A percentile compares a stretch with the other conserved stretches of the same genome.
Evolutionary conservation across 2,888 invertebrate species (phyloP).

Genomic region (Oasisia sp.): DNA sequence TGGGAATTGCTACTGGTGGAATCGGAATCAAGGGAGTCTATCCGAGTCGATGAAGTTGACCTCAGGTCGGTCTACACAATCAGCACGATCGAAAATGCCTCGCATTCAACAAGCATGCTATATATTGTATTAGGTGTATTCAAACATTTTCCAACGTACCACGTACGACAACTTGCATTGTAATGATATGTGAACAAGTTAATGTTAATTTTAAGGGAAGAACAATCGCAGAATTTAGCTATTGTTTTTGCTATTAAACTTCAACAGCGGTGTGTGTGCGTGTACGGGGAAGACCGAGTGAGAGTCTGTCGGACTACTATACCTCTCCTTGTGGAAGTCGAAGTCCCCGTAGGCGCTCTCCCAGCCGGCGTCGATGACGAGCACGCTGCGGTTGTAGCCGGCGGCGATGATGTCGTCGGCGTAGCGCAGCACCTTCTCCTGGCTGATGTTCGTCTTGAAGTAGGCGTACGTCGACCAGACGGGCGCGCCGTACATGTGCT

Average conservation of each 20-base stretch:
- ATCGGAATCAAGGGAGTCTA: no score
- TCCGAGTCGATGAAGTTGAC: no score
- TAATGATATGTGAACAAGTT: background rate
- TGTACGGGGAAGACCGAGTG: background rate
- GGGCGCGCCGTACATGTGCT: constrained; percentile 79
- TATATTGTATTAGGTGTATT: background rate
- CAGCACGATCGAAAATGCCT: background rate
- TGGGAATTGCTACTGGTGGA: no score
- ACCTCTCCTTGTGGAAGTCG: constrained; percentile 76
- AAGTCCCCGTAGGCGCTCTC: constrained; percentile 76
- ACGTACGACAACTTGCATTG: background rate
- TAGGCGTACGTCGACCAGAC: constrained; percentile 90
- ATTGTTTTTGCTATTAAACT: background rate
- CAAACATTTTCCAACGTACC: background rate
- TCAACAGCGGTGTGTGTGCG: background rate
- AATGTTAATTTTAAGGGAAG: background rate
- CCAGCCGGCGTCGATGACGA: constrained; percentile 23
- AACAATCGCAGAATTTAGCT: background rate
- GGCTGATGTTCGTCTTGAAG: constrained; percentile 76
- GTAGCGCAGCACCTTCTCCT: constrained; percentile 60
- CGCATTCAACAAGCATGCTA: background rate
- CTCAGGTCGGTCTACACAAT: no score
- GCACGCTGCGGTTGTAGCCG: constrained; percentile 41
- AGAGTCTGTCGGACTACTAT: background rate
- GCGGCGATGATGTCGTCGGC: constrained; percentile 44